Conservation (phyloP, 2,797 vertebrate genomes). For the Atherinosoma microstoma region DNA sequence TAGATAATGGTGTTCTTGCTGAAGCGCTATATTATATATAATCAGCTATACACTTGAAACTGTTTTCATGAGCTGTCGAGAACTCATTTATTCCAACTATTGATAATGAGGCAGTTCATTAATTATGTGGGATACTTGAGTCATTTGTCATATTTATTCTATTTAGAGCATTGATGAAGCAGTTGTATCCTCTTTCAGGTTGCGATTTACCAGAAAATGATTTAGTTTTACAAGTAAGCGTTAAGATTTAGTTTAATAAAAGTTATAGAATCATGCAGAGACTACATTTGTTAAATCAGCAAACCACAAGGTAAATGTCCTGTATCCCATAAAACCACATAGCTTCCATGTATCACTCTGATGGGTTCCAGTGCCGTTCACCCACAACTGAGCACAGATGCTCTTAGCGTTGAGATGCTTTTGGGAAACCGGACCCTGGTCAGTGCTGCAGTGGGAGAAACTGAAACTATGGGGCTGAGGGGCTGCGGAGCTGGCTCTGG, state of each 20-base stretch:
- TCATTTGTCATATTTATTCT: conserved; percentile 58
- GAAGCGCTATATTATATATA: conserved; percentile 29
- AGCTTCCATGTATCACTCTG: conserved; percentile 18
- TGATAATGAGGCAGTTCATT: conserved; percentile 57
- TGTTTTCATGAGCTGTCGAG: conserved; percentile 25
- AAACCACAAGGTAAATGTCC: conserved; percentile 24
- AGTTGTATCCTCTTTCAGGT: conserved; percentile 30
- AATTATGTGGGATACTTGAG: conserved; percentile 47
- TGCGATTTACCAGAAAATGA: conserved; percentile 45
- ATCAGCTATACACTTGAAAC: conserved; percentile 46
- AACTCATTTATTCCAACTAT: conserved; percentile 50
- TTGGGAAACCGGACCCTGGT: conserved; percentile 75
- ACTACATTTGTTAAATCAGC: conserved; percentile 29
- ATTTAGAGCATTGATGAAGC: conserved; percentile 58
- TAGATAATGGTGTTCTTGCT: conserved; percentile 8
- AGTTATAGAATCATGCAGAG: background rate
- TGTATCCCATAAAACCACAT: conserved; percentile 35
- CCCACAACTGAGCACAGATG: conserved; percentile 44
- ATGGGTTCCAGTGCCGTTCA: conserved; percentile 40
- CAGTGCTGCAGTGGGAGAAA: conserved; percentile 72
- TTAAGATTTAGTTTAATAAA: conserved; percentile 26
- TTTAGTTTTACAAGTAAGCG: conserved; percentile 31
- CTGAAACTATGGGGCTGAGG: conserved; percentile 76
- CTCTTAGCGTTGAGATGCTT: conserved; percentile 61
- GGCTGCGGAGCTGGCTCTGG: conserved; percentile 83